Evolutionary conservation across 2,797 vertebrate species (phyloP).

Genomic region (Sus cebifrons): DNA sequence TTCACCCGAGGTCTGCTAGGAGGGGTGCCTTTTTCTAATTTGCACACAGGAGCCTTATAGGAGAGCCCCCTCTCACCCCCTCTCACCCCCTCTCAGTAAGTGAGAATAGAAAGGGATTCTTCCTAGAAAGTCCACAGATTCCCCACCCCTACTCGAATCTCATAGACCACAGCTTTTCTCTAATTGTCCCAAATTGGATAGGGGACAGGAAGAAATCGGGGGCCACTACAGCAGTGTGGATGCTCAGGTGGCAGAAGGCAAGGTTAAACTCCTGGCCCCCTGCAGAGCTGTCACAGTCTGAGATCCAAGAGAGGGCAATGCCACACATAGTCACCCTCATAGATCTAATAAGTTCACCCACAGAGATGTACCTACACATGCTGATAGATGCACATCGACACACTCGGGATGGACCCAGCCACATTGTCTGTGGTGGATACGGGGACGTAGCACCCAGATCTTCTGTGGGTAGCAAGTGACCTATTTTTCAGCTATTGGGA

Average conservation of each 20-base stretch:
- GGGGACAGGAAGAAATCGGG: background rate
- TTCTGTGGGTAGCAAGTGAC: background rate
- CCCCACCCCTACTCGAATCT: background rate
- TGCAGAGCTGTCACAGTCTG: background rate
- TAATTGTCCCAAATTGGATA: background rate
- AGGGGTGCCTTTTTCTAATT: background rate
- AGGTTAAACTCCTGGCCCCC: background rate
- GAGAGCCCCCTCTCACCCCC: background rate
- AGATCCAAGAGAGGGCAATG: background rate
- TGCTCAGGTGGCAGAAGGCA: background rate
- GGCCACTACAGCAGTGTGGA: background rate
- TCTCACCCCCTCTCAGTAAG: background rate
- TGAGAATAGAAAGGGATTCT: background rate
- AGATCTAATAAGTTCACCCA: rapidly evolving
- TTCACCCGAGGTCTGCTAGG: background rate
- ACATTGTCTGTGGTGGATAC: background rate
- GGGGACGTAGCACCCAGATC: no score
- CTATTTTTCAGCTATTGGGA: background rate
- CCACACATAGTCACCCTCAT: background rate
- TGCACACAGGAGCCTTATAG: background rate
- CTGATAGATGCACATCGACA: background rate
- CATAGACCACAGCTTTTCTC: background rate
- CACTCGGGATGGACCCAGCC: background rate
- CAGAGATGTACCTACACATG: background rate
- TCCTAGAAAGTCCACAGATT: background rate